Conservation (phyloP, 2,888 invertebrate genomes). For the Drosophila paranaensis region DNA sequence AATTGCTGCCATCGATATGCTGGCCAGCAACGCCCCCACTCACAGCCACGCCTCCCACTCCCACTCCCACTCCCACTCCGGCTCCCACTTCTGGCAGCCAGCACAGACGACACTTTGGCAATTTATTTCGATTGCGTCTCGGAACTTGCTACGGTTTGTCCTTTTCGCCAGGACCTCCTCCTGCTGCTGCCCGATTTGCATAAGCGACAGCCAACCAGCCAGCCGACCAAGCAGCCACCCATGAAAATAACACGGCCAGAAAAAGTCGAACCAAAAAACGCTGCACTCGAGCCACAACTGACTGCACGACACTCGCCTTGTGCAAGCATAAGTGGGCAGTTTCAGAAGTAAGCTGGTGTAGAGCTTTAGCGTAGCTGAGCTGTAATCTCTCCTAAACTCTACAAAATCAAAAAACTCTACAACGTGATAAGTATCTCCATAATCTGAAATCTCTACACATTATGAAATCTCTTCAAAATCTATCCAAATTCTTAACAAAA, state of each 20-base stretch:
- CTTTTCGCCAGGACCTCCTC: constrained; percentile 27
- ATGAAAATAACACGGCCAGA: constrained; percentile 67
- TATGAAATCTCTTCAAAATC: too few species aligned
- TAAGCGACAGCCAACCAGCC: constrained; percentile 65
- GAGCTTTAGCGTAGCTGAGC: too few species aligned
- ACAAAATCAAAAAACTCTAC: too few species aligned
- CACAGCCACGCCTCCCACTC: constrained; percentile 7
- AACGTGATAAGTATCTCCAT: too few species aligned
- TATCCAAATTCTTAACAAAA: too few species aligned
- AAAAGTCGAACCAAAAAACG: constrained; percentile 2
- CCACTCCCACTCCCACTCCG: constrained; percentile 14
- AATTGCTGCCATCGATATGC: constrained; percentile 78
- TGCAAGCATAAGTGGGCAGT: too few species aligned
- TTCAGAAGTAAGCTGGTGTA: too few species aligned
- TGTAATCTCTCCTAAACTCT: too few species aligned
- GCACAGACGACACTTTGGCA: constrained; percentile 72
- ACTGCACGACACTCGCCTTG: neutral
- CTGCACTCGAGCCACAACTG: neutral
- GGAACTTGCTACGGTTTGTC: constrained; percentile 49
- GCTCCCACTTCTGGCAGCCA: constrained; percentile 24
- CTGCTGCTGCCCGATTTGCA: constrained; percentile 59
- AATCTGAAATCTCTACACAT: too few species aligned
- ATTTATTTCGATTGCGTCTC: constrained; percentile 73
- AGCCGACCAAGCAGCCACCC: constrained; percentile 54
- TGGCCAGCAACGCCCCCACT: constrained; percentile 42